phyloP scores from a whole-genome alignment of 1,140 invertebrate species.

The Chelonus insularis region DNA sequence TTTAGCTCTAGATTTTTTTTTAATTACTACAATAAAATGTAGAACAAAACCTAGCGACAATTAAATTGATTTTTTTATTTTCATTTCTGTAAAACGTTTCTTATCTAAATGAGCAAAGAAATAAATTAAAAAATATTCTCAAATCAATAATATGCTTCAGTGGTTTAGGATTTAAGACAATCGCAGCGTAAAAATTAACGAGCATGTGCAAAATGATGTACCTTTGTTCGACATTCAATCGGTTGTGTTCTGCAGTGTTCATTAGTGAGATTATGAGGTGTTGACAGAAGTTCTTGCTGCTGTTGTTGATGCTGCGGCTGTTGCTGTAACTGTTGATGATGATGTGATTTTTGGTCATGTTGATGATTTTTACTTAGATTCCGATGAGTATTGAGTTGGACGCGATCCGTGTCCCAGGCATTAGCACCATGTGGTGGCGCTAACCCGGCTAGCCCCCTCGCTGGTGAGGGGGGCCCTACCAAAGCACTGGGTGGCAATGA shows the following conservation, averaged over 20 bases:
- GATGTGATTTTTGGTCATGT: conserved; percentile 11
- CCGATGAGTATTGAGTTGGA: conserved; percentile 70
- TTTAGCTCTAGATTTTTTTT: neutral
- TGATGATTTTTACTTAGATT: conserved; percentile 50
- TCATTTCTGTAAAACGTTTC: no score
- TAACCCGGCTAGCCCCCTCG: conserved; percentile 65
- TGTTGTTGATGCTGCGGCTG: conserved; percentile 9
- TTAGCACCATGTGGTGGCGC: conserved; percentile 66
- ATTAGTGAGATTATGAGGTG: conserved; percentile 40
- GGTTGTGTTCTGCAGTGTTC: conserved; percentile 45
- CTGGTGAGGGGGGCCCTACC: conserved; percentile 60
- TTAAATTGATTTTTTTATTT: no score
- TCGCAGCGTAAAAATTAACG: neutral
- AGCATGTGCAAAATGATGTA: conserved; percentile 21
- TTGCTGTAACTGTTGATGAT: conserved; percentile 19
- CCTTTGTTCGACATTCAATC: conserved; percentile 50
- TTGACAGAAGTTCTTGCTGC: no score
- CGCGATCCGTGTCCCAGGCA: conserved; percentile 64
- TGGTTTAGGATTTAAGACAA: no score
- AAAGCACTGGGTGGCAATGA: conserved; percentile 64
- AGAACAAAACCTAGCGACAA: no score
- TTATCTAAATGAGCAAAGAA: no score
- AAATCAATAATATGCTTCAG: no score
- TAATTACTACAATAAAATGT: no score
- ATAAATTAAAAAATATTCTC: no score